Evolutionary conservation across 2,888 invertebrate species (phyloP), one percentile per base, ranked within the genome.

Genomic region (Hydropsyche betteni): DNA sequence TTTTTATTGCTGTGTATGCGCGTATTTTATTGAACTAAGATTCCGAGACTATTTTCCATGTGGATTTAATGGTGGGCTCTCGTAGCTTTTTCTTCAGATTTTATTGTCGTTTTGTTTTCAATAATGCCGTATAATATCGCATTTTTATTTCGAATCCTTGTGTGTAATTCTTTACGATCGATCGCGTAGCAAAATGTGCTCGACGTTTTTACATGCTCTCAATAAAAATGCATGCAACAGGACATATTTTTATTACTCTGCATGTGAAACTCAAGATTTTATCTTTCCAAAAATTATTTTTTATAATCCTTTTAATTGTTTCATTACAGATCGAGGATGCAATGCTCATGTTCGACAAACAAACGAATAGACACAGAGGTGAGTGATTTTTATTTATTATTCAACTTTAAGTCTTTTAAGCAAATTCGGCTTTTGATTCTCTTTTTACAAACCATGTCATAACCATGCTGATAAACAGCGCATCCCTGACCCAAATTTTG

Each of bases 281-380:
- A 44, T 44, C 44, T 44, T 10, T 44, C 1, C 3, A 44, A 44
- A 44, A 44, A 44, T 8, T 44, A 44, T 44, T 1, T 44, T 8
- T 44, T 44, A 44, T 8, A 44, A 8, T 8, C 1, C 6, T 44
- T 44, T 44, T 44, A 44, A 44, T 44, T 64, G 12, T 64, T 64
- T 61, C 88, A 86, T 95, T 95, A 79, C 94, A 98, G 97, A 97
- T 98, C 86, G 98, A 98, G 88, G 98, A 98, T 87, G 98, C 99
- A 83, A 99, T 99, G 99, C 92, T 99, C 86, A 99, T 99, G 99
- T 99, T 99, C 89, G 99, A 99, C 90, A 99, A 99, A 92, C 97
- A 98, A 87, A 99, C 99, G 85, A 99, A 99, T 91, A 94, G 99
- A 90, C 99, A 99, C 91, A 94, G 99, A 95, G 96, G 96, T 96